Conservation (phyloP, 2,797 vertebrate species). For the Acomys russatus region DNA sequence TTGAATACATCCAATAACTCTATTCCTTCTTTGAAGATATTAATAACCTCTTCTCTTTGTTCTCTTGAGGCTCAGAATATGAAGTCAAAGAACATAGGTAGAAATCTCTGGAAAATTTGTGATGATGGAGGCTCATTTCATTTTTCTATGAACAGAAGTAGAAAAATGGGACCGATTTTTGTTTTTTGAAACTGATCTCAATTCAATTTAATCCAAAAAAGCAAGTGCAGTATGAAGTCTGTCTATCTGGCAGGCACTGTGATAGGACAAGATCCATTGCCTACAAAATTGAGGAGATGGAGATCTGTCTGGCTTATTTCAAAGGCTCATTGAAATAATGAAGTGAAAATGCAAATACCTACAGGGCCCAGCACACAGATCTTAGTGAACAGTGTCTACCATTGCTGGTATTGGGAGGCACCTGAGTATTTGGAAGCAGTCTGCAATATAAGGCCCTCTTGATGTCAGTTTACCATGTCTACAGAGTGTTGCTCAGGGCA, state of each 20-base stretch:
- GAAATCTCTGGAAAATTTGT: conserved; percentile 63
- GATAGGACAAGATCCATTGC: not conserved
- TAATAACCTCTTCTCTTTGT: conserved; percentile 56
- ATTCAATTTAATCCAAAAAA: conserved; percentile 47
- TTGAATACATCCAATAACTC: conserved; percentile 71
- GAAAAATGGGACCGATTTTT: not conserved
- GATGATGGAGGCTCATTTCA: not conserved
- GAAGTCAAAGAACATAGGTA: conserved; percentile 53
- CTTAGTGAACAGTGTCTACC: not conserved
- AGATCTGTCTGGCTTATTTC: conserved; percentile 28
- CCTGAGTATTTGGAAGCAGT: not conserved
- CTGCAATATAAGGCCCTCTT: not conserved
- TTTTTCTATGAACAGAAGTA: conserved; percentile 52
- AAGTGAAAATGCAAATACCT: not conserved
- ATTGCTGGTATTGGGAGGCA: not conserved
- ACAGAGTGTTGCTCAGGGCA: not conserved
- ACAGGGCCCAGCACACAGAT: not conserved
- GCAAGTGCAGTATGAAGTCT: not conserved
- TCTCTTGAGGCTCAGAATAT: conserved; percentile 62
- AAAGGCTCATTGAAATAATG: conserved; percentile 10
- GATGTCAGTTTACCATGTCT: not conserved
- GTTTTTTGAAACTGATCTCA: conserved; percentile 57
- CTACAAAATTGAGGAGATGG: not conserved
- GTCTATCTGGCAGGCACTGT: not conserved
- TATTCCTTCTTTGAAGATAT: conserved; percentile 76